These are phyloP conservation scores for Pterobdella sp. DNA, from an alignment of 2,888 invertebrate genomes.

Conservation along the genomic window DNA sequence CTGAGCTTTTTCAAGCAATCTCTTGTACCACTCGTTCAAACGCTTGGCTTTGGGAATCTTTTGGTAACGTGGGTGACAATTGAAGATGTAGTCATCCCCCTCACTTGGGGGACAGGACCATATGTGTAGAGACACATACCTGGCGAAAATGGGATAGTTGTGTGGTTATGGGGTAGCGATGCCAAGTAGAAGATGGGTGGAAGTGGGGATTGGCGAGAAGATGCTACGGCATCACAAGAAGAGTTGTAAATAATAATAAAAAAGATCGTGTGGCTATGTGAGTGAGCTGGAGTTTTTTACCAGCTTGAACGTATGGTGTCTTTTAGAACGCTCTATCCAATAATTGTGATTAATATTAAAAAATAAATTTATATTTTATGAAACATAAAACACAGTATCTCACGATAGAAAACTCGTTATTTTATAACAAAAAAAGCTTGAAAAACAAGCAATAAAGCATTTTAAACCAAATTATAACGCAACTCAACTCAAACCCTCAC, in stretches of 20 bases:
- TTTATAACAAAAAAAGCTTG: neutral
- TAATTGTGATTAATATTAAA: too few species aligned
- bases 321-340: too few species aligned
- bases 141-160: conserved; percentile 39
- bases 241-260: neutral
- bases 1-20: conserved; percentile 95
- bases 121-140: conserved; percentile 98
- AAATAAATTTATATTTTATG: too few species aligned
- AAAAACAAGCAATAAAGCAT: too few species aligned
- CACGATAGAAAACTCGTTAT: neutral
- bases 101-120: conserved; percentile 99
- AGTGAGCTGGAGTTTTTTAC: too few species aligned
- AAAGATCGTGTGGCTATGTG: too few species aligned
- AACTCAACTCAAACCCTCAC: too few species aligned
- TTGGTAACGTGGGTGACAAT: conserved; percentile 97
- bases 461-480: too few species aligned
- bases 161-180: neutral
- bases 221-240: neutral
- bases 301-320: too few species aligned
- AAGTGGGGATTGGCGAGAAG: neutral
- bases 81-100: conserved; percentile 99
- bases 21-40: conserved; percentile 99
- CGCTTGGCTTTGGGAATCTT: conserved; percentile 99
- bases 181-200: neutral
- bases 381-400: neutral